A percentile compares a stretch with the other conserved stretches of the same genome.
Conservation (phyloP, 2,888 invertebrate species). For the Cremastinae sp. region DNA sequence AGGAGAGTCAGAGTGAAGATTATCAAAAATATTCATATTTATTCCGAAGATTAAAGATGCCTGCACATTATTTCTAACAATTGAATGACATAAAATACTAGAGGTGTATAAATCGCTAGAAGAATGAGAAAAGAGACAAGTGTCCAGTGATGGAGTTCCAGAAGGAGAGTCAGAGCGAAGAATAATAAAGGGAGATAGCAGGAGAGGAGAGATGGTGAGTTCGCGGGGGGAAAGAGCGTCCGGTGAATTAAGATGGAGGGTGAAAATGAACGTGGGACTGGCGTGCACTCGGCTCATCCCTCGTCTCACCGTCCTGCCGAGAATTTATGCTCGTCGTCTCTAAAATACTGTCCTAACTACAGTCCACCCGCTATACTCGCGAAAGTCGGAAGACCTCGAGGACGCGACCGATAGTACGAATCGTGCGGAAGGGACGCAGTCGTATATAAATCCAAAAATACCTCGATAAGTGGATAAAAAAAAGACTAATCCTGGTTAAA, state of each 20-base stretch:
- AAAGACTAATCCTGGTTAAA: slow-evolving; percentile 64
- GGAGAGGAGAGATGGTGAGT: slow-evolving; percentile 21
- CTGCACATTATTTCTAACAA: too few relatives aligned
- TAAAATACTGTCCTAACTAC: slow-evolving; percentile 75
- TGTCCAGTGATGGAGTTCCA: slow-evolving; percentile 34
- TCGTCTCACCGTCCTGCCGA: slow-evolving; percentile 73
- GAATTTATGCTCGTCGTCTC: slow-evolving; percentile 80
- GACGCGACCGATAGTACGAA: slow-evolving; percentile 47
- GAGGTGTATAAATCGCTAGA: slow-evolving; percentile 29
- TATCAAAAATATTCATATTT: slow-evolving; percentile 32
- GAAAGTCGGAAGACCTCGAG: slow-evolving; percentile 65
- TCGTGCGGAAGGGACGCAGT: slow-evolving; percentile 50
- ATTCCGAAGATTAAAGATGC: too few relatives aligned
- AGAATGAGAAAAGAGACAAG: slow-evolving; percentile 49
- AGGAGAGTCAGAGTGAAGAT: too few relatives aligned
- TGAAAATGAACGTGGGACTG: slow-evolving; percentile 70
- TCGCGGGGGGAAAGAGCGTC: slow-evolving; percentile 13
- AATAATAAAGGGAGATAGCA: slow-evolving; percentile 23
- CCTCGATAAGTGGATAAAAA: slow-evolving; percentile 60
- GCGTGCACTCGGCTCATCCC: slow-evolving; percentile 79
- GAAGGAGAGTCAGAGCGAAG: slow-evolving; percentile 4
- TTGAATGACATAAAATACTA: too few relatives aligned
- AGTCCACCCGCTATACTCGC: slow-evolving; percentile 79
- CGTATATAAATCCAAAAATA: slow-evolving; percentile 64
- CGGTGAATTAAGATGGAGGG: slow-evolving; percentile 49